Evolutionary conservation across 2,113 vertebrate species (phyloP).

Genomic region (Pangasianodon hypophthalmus): DNA sequence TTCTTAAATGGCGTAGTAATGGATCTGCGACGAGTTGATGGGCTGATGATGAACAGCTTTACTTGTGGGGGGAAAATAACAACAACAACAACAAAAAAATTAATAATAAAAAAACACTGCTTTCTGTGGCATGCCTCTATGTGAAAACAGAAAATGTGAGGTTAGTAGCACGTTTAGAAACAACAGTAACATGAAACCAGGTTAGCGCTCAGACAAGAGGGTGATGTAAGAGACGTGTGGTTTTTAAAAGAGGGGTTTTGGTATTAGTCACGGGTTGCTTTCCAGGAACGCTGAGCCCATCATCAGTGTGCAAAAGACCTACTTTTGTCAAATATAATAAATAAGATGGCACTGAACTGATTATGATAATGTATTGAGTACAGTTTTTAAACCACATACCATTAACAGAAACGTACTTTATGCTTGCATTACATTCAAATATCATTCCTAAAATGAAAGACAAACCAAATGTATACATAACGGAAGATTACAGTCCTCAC

Average conservation of each 20-base stretch:
- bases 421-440: not conserved
- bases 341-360: not conserved
- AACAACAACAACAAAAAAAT: not conserved
- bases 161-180: not conserved
- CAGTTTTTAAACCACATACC: not conserved
- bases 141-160: not conserved
- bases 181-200: not conserved
- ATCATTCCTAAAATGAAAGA: not conserved
- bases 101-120: too few species aligned
- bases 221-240: slow-evolving; percentile 1
- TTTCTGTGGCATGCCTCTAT: not conserved
- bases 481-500: not conserved
- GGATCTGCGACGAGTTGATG: not conserved
- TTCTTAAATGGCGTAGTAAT: not conserved
- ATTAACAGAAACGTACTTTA: not conserved
- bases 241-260: slow-evolving; percentile 2
- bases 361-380: not conserved
- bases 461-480: not conserved
- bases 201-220: slow-evolving; percentile 18
- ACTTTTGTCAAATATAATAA: not conserved
- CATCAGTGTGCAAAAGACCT: not conserved
- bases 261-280: slow-evolving; percentile 31
- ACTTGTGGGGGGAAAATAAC: too few species aligned
- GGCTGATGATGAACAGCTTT: not conserved
- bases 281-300: slow-evolving; percentile 25